Conservation (phyloP, 2,797 vertebrate species). For the Labroides dimidiatus region DNA sequence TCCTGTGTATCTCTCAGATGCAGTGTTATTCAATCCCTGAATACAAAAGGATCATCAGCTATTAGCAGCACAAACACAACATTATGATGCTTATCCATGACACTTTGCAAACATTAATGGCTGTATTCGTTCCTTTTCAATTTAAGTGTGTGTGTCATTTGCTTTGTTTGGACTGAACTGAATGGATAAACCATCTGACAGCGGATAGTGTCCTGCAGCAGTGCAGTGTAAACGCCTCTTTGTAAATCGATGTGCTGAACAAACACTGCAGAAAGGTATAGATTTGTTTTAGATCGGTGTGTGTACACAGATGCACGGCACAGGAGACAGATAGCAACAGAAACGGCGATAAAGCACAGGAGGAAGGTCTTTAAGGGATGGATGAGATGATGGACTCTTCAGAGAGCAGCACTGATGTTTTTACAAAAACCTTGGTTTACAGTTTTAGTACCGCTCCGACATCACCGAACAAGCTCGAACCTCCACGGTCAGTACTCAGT, state of each 20-base stretch:
- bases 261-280: constrained; percentile 53
- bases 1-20: too few species aligned
- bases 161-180: constrained; percentile 22
- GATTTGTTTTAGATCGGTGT: constrained; percentile 55
- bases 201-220: constrained; percentile 23
- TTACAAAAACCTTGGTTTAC: too few species aligned
- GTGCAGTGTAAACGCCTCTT: constrained; percentile 45
- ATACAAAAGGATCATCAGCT: background rate
- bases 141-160: background rate
- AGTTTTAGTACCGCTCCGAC: too few species aligned
- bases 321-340: constrained; percentile 1
- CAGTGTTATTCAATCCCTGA: background rate
- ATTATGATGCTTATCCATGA: background rate
- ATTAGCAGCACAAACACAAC: background rate
- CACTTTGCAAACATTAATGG: background rate
- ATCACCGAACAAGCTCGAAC: too few species aligned
- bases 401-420: background rate
- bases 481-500: too few species aligned
- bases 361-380: background rate
- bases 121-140: constrained; percentile 3
- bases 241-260: constrained; percentile 52
- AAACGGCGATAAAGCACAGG: background rate
- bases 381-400: background rate
- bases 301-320: background rate
- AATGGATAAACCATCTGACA: constrained; percentile 49